Percentiles rank a stretch among this genome's conserved stretches.
Conservation (phyloP, 64 coral and sea anemone genomes). For the Acropora yongei region DNA sequence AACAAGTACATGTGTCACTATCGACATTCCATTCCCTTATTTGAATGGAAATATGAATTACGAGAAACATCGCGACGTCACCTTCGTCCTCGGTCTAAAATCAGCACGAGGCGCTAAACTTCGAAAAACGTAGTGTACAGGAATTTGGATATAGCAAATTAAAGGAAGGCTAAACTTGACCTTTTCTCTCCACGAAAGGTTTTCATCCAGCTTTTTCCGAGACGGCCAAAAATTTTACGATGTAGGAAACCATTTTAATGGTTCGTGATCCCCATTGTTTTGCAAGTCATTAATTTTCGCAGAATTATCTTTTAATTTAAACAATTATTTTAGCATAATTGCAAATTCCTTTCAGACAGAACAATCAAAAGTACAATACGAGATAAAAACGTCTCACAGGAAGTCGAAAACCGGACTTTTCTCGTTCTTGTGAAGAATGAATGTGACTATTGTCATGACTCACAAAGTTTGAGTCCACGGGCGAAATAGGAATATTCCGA, state of each 20-base stretch:
- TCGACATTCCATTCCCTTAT: not conserved
- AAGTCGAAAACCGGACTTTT: not conserved
- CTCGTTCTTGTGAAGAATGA: not conserved
- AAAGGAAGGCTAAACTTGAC: not conserved
- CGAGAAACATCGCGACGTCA: constrained; percentile 23
- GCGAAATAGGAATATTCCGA: not conserved
- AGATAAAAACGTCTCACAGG: not conserved
- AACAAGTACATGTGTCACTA: not conserved
- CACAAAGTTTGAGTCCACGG: too few relatives aligned
- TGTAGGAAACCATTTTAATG: not conserved
- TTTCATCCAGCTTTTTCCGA: not conserved
- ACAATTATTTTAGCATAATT: constrained; percentile 14
- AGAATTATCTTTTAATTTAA: constrained; percentile 6
- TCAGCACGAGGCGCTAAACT: not conserved
- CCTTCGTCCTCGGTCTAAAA: not conserved
- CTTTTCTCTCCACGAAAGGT: not conserved
- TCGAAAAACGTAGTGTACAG: not conserved
- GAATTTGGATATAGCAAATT: not conserved
- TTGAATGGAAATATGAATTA: constrained; percentile 27
- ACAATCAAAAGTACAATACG: not conserved
- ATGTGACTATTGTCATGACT: not conserved
- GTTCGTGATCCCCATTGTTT: constrained; percentile 18
- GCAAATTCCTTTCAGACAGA: not conserved
- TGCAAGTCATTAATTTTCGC: not conserved
- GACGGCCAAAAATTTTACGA: too few relatives aligned